Evolutionary conservation across 2,797 vertebrate genomes (phyloP).

Genomic region (Tiaroga cobitis): DNA sequence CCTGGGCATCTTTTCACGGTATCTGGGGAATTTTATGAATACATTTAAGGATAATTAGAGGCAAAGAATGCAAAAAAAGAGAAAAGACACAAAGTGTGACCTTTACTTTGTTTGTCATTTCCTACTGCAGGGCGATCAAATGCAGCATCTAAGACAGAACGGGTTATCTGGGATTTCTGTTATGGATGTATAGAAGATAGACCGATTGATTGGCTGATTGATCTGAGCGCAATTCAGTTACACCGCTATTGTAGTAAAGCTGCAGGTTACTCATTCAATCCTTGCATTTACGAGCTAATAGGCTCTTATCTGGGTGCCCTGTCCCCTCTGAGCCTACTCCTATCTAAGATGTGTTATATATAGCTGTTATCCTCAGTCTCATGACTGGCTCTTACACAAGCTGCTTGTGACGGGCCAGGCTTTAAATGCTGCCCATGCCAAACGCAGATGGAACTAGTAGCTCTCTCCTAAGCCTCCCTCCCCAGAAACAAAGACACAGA

Average conservation of each 20-base stretch:
- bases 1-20: conserved; percentile 17
- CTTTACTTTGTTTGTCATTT: conserved; percentile 29
- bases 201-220: conserved; percentile 7
- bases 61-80: conserved; percentile 1
- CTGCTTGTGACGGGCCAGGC: conserved; percentile 70
- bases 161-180: conserved; percentile 1
- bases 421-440: conserved; percentile 68
- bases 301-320: conserved; percentile 64
- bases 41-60: conserved; percentile 20
- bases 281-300: conserved; percentile 58
- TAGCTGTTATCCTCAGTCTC: conserved; percentile 75
- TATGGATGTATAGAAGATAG: not conserved
- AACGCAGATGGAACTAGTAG: conserved; percentile 67
- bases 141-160: not conserved
- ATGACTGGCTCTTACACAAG: conserved; percentile 76
- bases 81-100: conserved; percentile 29
- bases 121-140: not conserved
- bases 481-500: conserved; percentile 37
- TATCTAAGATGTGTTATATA: conserved; percentile 73
- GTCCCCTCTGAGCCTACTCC: conserved; percentile 59
- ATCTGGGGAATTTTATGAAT: conserved; percentile 19
- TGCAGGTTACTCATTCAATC: conserved; percentile 57
- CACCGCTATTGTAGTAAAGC: conserved; percentile 46
- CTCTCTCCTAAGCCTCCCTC: conserved; percentile 36
- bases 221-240: not conserved